Percentiles rank a stretch among this genome's conserved stretches.
Conservation (phyloP, 2,888 invertebrate species). For the Chironomus tentans region DNA sequence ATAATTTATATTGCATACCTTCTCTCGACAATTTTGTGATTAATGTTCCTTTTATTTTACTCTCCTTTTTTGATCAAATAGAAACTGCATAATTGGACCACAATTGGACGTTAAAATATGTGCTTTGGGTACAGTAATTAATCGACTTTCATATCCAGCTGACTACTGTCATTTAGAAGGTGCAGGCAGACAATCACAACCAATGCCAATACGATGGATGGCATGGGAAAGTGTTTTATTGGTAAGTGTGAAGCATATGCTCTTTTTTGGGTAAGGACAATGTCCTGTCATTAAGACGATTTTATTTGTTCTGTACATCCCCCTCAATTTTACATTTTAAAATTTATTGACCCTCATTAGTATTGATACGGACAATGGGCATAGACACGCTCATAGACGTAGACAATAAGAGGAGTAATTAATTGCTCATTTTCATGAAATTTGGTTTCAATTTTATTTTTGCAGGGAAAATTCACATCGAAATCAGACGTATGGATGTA, state of each 20-base stretch:
- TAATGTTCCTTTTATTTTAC: background rate
- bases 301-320: background rate
- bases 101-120: conserved; percentile 64
- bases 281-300: background rate
- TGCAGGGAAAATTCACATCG: conserved; percentile 68
- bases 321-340: no score
- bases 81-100: conserved; percentile 75
- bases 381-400: background rate
- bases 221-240: conserved; percentile 74
- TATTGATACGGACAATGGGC: no score
- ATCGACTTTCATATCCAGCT: conserved; percentile 57
- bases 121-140: conserved; percentile 59
- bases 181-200: conserved; percentile 45
- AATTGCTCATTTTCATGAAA: background rate
- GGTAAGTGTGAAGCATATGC: conserved; percentile 44
- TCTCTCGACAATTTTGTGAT: background rate
- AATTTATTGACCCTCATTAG: background rate
- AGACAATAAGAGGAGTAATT: background rate
- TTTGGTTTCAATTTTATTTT: background rate
- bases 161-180: conserved; percentile 75
- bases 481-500: conserved; percentile 87
- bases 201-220: conserved; percentile 79
- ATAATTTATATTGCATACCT: background rate
- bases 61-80: conserved; percentile 34
- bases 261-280: background rate